Conservation (phyloP, 2,113 vertebrate species). For the Paratilapia polleni region DNA sequence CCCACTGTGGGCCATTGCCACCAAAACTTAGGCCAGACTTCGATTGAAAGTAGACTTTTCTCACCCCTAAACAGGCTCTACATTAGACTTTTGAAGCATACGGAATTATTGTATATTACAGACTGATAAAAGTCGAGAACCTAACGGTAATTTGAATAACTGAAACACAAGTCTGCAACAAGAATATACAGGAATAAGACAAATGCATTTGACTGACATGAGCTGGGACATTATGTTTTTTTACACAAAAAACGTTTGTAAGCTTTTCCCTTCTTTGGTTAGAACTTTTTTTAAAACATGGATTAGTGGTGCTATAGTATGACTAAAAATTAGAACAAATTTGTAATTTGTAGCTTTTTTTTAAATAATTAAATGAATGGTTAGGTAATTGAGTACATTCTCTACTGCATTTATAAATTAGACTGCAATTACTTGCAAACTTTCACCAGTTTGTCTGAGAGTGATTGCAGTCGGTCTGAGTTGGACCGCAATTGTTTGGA, state of each 20-base stretch:
- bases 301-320: neutral
- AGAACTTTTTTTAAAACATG: neutral
- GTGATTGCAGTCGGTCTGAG: neutral
- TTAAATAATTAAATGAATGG: neutral
- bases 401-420: neutral
- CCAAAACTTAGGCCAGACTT: neutral
- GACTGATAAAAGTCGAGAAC: neutral
- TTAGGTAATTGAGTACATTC: neutral
- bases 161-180: neutral
- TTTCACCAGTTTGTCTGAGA: neutral
- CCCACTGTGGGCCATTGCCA: constrained; percentile 31
- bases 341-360: neutral
- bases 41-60: neutral
- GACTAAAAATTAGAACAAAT: neutral
- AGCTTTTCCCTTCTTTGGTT: neutral
- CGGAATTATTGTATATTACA: neutral
- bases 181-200: neutral
- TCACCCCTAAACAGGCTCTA: neutral
- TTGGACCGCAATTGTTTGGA: neutral
- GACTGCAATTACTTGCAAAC: neutral
- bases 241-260: neutral
- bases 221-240: neutral
- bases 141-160: neutral
- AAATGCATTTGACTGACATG: neutral
- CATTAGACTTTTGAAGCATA: neutral